phyloP scores from a whole-genome alignment of 2,113 vertebrate species.

The Phylloscopus whistleri region DNA sequence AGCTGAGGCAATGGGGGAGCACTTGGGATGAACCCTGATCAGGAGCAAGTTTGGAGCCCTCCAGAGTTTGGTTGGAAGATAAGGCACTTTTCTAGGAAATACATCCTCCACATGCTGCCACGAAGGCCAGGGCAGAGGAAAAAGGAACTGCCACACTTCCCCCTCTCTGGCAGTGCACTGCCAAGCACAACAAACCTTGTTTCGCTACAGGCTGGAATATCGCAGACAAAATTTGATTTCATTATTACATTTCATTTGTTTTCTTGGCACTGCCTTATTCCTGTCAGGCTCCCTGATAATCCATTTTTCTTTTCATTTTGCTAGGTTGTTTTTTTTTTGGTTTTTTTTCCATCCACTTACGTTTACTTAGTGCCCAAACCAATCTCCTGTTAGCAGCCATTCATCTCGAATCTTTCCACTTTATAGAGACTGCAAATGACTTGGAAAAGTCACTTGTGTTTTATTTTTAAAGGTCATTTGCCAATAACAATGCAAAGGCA shows the following conservation, averaged over 20 bases:
- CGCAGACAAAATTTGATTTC: slow-evolving; percentile 35
- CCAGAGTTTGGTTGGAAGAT: neutral
- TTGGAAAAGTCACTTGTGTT: slow-evolving; percentile 49
- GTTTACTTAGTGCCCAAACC: slow-evolving; percentile 48
- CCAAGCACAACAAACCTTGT: slow-evolving; percentile 27
- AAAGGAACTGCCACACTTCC: neutral
- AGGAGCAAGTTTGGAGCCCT: neutral
- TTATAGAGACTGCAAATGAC: slow-evolving; percentile 35
- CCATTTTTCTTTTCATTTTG: slow-evolving; percentile 65
- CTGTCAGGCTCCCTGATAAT: slow-evolving; percentile 60
- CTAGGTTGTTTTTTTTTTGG: neutral
- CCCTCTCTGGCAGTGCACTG: neutral
- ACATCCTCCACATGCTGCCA: accelerated
- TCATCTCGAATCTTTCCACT: slow-evolving; percentile 49
- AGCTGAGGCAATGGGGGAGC: neutral
- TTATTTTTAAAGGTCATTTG: slow-evolving; percentile 58
- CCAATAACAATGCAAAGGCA: slow-evolving; percentile 22
- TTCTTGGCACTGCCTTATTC: slow-evolving; percentile 60
- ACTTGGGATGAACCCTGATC: neutral
- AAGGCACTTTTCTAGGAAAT: neutral
- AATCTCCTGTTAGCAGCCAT: slow-evolving; percentile 53
- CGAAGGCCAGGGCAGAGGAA: neutral
- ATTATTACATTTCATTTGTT: slow-evolving; percentile 61
- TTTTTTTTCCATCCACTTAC: slow-evolving; percentile 30
- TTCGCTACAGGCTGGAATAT: slow-evolving; percentile 18